A percentile compares a stretch with the other conserved stretches of the same genome.
Conservation (phyloP, 2,113 vertebrate genomes). For the Probosciger aterrimus region DNA sequence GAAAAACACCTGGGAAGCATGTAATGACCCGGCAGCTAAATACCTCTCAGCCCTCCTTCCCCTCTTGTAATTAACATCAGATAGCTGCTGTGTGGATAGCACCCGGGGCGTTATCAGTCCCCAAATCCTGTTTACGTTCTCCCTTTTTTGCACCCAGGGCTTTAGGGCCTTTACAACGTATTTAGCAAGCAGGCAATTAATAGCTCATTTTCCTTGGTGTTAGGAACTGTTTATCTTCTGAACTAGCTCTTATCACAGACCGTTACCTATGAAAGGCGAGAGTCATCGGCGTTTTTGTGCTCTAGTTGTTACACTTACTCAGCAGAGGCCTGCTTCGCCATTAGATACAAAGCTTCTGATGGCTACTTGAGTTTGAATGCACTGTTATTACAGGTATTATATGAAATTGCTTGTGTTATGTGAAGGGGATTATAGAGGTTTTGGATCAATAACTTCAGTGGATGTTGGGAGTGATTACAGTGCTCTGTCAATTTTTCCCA, state of each 20-base stretch:
- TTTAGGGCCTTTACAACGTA: conserved; percentile 59
- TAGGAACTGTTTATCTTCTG: conserved; percentile 76
- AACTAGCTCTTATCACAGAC: conserved; percentile 74
- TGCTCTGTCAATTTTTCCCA: conserved; percentile 91
- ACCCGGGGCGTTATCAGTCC: conserved; percentile 60
- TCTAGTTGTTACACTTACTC: conserved; percentile 71
- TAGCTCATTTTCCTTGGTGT: conserved; percentile 76
- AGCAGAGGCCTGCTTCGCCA: conserved; percentile 80
- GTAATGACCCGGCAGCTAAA: conserved; percentile 77
- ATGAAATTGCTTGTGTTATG: conserved; percentile 96
- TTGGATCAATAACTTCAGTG: conserved; percentile 97
- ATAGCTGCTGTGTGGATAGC: conserved; percentile 61
- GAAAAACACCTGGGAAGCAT: conserved; percentile 78
- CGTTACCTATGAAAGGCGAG: conserved; percentile 71
- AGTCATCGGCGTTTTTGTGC: conserved; percentile 69
- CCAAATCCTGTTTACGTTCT: conserved; percentile 61
- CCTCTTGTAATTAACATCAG: conserved; percentile 77
- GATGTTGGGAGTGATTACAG: conserved; percentile 94
- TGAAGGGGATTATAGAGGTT: conserved; percentile 94
- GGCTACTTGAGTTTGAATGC: conserved; percentile 91
- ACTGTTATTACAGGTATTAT: conserved; percentile 98
- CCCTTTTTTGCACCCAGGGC: conserved; percentile 46
- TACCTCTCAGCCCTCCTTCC: conserved; percentile 70
- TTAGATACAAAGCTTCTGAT: conserved; percentile 88
- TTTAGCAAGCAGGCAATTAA: conserved; percentile 80